A percentile compares a stretch with the other conserved stretches of the same genome.
Conservation (phyloP, 2,797 vertebrate genomes). For the Ptychadena robeensis region DNA sequence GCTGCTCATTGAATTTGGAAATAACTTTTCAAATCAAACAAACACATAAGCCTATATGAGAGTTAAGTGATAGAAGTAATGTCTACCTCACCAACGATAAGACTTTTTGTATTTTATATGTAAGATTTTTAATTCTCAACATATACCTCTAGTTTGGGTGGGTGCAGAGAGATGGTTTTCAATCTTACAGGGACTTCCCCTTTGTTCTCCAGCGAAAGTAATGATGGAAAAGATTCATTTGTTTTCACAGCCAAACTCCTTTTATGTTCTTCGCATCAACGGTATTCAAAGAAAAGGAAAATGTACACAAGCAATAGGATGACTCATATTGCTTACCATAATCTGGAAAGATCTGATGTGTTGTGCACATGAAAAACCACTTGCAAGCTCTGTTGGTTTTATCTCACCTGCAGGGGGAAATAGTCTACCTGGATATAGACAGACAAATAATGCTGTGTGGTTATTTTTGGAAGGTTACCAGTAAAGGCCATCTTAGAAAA, state of each 20-base stretch:
- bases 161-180: background rate
- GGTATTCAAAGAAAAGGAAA: constrained; percentile 53
- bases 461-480: background rate
- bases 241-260: constrained; percentile 14
- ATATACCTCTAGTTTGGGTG: background rate
- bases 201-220: background rate
- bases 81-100: background rate
- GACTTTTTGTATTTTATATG: background rate
- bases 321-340: constrained; percentile 35
- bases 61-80: background rate
- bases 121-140: background rate
- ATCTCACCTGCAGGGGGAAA: constrained; percentile 67
- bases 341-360: constrained; percentile 41
- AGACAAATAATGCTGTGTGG: background rate
- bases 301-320: constrained; percentile 38
- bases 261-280: constrained; percentile 20
- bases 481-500: background rate
- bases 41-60: no score
- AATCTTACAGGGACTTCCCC: constrained; percentile 29
- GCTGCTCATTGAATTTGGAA: no score
- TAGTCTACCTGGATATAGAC: background rate
- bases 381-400: constrained; percentile 66
- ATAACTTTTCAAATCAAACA: no score
- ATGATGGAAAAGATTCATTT: constrained; percentile 36
- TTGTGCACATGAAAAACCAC: constrained; percentile 51